Conservation (phyloP, 2,888 invertebrate species). For the Palloptera scutellata region DNA sequence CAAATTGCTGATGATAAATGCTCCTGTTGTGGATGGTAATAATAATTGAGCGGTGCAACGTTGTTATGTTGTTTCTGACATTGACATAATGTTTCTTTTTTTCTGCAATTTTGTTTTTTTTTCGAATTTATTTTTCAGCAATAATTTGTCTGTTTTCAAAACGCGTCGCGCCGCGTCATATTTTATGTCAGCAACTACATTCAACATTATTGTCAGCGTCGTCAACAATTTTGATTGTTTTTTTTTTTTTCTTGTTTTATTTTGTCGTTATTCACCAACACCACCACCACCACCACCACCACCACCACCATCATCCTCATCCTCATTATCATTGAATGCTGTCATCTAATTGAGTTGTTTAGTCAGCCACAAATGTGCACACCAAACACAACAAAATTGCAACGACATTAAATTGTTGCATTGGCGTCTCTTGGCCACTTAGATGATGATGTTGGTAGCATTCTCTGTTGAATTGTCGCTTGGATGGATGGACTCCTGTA, state of each 20-base stretch:
- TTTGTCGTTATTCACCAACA: not conserved
- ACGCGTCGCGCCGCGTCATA: constrained; percentile 19
- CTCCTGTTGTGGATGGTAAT: too few relatives aligned
- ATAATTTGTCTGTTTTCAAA: not conserved
- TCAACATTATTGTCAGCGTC: constrained; percentile 16
- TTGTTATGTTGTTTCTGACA: constrained; percentile 10
- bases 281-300: too few relatives aligned
- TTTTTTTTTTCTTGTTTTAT: constrained; percentile 19
- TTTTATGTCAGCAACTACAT: constrained; percentile 26
- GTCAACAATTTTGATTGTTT: constrained; percentile 33
- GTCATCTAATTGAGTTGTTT: constrained; percentile 33
- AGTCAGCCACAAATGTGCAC: constrained; percentile 8
- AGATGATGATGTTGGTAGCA: too few relatives aligned
- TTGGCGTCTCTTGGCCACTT: constrained; percentile 11
- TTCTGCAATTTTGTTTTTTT: constrained; percentile 9
- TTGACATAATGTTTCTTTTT: constrained; percentile 19
- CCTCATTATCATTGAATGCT: constrained; percentile 31
- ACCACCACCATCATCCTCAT: constrained; percentile 43
- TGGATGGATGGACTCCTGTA: too few relatives aligned
- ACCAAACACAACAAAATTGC: constrained; percentile 10
- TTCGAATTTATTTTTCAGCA: not conserved
- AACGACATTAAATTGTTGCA: constrained; percentile 24
- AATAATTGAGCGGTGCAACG: not conserved
- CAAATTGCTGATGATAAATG: too few relatives aligned
- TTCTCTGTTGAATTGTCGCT: too few relatives aligned